Percentiles rank a stretch among this genome's conserved stretches.
Conservation (phyloP, 2,797 vertebrate species). For the Glyptemys insculpta region DNA sequence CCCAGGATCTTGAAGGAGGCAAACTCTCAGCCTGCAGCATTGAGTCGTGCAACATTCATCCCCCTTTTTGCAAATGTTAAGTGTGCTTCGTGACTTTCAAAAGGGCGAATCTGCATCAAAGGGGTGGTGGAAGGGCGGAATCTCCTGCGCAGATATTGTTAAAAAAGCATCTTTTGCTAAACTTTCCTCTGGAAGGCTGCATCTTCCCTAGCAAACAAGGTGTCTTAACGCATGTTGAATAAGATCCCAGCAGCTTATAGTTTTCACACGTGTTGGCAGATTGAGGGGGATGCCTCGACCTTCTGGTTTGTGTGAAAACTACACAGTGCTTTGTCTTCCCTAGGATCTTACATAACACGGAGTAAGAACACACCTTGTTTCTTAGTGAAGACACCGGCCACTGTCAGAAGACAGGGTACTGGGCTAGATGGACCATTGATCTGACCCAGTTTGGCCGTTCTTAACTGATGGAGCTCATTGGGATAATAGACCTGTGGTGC, state of each 20-base stretch:
- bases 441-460: neutral
- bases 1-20: neutral
- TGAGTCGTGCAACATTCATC: neutral
- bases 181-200: neutral
- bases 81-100: neutral
- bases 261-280: neutral
- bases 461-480: neutral
- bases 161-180: neutral
- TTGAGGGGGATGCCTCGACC: neutral
- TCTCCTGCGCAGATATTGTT: neutral
- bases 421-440: neutral
- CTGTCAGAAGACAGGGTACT: neutral
- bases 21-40: neutral
- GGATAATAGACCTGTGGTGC: neutral
- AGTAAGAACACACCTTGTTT: neutral
- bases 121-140: neutral
- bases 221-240: neutral
- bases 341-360: neutral
- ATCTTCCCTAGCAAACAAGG: neutral
- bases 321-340: neutral
- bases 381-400: neutral
- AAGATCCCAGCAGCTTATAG: neutral
- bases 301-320: neutral
- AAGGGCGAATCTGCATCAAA: neutral
- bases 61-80: neutral